Base-by-base conservation (phyloP, 2,113 vertebrate genomes). In the Halcyon malimbica region DNA sequence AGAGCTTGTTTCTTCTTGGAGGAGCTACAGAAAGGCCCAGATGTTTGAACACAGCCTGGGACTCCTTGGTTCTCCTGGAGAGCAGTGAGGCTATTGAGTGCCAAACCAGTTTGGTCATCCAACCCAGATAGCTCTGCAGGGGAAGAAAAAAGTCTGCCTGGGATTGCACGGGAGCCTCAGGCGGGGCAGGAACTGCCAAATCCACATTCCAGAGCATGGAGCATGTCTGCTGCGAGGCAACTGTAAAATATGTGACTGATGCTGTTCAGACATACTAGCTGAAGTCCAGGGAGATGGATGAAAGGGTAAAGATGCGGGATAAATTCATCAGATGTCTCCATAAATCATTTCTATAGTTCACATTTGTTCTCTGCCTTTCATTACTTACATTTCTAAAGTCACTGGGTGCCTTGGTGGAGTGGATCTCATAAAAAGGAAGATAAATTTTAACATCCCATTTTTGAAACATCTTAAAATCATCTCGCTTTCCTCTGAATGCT, bases 251-350 rank as follows among this genome's bases (percentile, higher is more conserved):
- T 29, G 73, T 69, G 76, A 85, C 73, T 69, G 92, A 69, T 82
- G 92, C 62, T 64, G n/a, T 65, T 92, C 80, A 87, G 74, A 90
- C 50, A 68, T 71, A 71, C 89, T 64, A 95, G 65, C 53, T 92
- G 39, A 82, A 82, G 89, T 84, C 83, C 87, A 79, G 69, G 37
- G 89, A 96, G 80, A 93, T 54, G 67, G 83, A 96, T 95, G 77
- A 94, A 95, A 94, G 83, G 77, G 83, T 92, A 89, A 92, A 94
- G 91, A 95, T 69, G 83, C 81, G 84, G 89, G 77, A 97, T 89
- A 93, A 90, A 96, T 94, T 96, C 44, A 95, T 96, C 92, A 92
- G 83, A 94, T 94, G 91, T 89, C 95, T 89, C 91, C 90, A 95
- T 90, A 97, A 93, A 95, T 96, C 76, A 96, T 69, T 93, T 89